phyloP scores from a whole-genome alignment of 2,888 invertebrate genomes.

The Orthosia gothica region DNA sequence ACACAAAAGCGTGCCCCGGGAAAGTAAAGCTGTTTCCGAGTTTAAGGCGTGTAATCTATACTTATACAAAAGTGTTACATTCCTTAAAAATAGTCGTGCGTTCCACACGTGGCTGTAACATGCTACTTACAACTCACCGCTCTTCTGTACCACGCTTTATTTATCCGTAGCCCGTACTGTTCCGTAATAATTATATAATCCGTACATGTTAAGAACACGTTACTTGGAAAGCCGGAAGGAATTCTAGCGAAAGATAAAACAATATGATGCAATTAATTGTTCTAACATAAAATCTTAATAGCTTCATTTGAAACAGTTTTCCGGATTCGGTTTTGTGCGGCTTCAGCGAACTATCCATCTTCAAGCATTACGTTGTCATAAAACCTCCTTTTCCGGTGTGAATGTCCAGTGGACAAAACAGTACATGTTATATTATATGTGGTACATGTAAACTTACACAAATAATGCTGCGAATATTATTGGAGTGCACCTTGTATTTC shows the following conservation, averaged over 20 bases:
- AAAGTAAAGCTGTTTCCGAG: slow-evolving; percentile 56
- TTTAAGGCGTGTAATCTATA: slow-evolving; percentile 49
- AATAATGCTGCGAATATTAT: slow-evolving; percentile 1
- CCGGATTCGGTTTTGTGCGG: background rate
- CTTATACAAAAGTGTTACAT: slow-evolving; percentile 60
- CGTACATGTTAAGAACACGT: slow-evolving; percentile 49
- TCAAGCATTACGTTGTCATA: background rate
- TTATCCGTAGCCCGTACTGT: slow-evolving; percentile 63
- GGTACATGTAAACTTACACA: background rate
- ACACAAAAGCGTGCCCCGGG: slow-evolving; percentile 48
- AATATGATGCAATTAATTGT: slow-evolving; percentile 29
- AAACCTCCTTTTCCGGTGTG: background rate
- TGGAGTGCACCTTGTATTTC: background rate
- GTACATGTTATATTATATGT: background rate
- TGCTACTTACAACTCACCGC: slow-evolving; percentile 68
- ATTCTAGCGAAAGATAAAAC: slow-evolving; percentile 32
- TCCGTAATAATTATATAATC: slow-evolving; percentile 62
- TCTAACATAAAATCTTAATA: slow-evolving; percentile 39
- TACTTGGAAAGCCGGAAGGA: slow-evolving; percentile 51
- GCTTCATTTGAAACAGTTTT: slow-evolving; percentile 15
- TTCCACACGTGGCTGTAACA: slow-evolving; percentile 76
- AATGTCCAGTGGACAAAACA: background rate
- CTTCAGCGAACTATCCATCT: background rate
- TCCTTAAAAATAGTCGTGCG: slow-evolving; percentile 79
- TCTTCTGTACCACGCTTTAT: slow-evolving; percentile 72